These are phyloP conservation scores for Nephrocerus scutellatus DNA, from an alignment of 2,888 invertebrate species.

Conservation along the genomic window DNA sequence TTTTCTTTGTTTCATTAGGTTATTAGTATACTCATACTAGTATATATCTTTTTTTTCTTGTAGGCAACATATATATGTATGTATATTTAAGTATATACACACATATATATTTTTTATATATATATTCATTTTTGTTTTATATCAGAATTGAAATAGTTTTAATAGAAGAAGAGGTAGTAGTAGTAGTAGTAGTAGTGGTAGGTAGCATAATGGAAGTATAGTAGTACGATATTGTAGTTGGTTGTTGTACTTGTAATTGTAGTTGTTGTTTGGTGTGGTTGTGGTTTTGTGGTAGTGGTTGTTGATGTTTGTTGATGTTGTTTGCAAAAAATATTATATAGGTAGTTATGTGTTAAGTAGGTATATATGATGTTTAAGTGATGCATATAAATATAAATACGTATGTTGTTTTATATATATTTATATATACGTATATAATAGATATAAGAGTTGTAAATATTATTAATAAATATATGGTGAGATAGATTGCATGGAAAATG, in stretches of 20 bases:
- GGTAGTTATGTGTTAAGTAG: slow-evolving; percentile 9
- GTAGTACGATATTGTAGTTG: slow-evolving; percentile 5
- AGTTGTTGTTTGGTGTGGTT: slow-evolving; percentile 3
- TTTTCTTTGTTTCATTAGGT: slow-evolving; percentile 10
- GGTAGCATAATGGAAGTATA: too few relatives aligned
- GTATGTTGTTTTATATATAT: slow-evolving; percentile 1
- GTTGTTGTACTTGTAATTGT: neutral
- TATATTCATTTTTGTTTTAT: slow-evolving; percentile 5
- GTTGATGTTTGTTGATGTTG: too few relatives aligned
- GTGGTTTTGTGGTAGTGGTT: neutral
- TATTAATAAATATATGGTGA: too few relatives aligned
- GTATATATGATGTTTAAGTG: slow-evolving; percentile 1
- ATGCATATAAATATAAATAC: slow-evolving; percentile 8
- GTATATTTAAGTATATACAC: slow-evolving; percentile 14
- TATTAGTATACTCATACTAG: slow-evolving; percentile 7
- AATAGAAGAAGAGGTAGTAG: too few relatives aligned
- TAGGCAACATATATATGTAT: slow-evolving; percentile 4
- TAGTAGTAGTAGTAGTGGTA: too few relatives aligned
- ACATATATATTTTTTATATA: slow-evolving; percentile 17
- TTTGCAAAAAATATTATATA: too few relatives aligned
- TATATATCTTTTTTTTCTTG: slow-evolving; percentile 7
- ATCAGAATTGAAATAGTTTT: slow-evolving; percentile 2
- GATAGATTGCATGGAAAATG: too few relatives aligned
- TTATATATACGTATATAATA: too few relatives aligned
- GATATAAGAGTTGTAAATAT: too few relatives aligned